A percentile compares a stretch with the other conserved stretches of the same genome.
phyloP scores from a whole-genome alignment of 2,113 vertebrate genomes.

The Brienomyrus brachyistius region DNA sequence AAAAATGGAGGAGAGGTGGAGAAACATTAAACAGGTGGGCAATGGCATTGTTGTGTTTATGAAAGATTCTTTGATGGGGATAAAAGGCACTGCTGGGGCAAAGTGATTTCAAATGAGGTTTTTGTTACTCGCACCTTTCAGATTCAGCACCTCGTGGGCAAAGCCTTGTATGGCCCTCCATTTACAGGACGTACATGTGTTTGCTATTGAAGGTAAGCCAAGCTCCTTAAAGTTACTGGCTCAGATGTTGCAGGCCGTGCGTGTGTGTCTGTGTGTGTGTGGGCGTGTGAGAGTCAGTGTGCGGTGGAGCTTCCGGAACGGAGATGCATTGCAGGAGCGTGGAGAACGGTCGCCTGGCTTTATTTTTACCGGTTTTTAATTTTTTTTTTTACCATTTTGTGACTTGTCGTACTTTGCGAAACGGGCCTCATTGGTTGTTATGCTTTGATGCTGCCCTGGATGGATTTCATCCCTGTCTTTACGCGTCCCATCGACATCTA shows the following conservation, averaged over 20 bases:
- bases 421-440: not conserved
- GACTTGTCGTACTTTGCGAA: not conserved
- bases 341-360: not conserved
- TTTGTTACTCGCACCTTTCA: constrained; percentile 58
- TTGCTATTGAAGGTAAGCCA: constrained; percentile 52
- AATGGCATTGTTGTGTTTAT: constrained; percentile 68
- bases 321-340: not conserved
- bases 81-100: constrained; percentile 52
- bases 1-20: constrained; percentile 73
- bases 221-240: constrained; percentile 45
- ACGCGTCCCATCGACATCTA: not conserved
- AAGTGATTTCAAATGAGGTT: constrained; percentile 65
- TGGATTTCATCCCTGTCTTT: not conserved
- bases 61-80: constrained; percentile 66
- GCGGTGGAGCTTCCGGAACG: not conserved
- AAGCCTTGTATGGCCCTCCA: constrained; percentile 35
- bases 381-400: not conserved
- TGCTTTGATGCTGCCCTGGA: not conserved
- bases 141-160: constrained; percentile 46
- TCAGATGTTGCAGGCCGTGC: not conserved
- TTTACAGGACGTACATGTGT: constrained; percentile 42
- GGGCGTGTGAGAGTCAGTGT: not conserved
- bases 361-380: not conserved
- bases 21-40: constrained; percentile 80
- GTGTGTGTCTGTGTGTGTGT: not conserved